Evolutionary conservation across 1,140 invertebrate species (phyloP).

Genomic region (Meloidogyne floridensis): DNA sequence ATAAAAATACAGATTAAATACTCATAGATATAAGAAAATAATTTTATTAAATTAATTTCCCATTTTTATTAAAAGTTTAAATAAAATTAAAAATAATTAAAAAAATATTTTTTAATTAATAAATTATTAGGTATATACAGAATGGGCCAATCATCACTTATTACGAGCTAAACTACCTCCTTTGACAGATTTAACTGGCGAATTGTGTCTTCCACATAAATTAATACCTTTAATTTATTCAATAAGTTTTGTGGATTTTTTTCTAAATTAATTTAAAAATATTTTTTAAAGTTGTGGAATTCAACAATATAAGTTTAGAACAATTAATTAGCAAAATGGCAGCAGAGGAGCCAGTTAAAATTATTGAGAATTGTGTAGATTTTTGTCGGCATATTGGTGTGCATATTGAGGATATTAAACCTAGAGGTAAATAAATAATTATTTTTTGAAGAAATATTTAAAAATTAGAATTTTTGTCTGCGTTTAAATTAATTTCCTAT

Average conservation of each 20-base stretch:
- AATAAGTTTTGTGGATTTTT: conserved; percentile 46
- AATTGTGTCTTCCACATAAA: conserved; percentile 46
- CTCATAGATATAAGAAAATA: too few relatives aligned
- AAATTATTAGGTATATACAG: conserved; percentile 50
- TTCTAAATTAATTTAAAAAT: conserved; percentile 7
- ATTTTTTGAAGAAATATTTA: too few relatives aligned
- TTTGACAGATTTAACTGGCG: conserved; percentile 48
- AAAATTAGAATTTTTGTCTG: too few relatives aligned
- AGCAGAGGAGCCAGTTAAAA: not conserved
- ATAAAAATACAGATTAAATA: too few relatives aligned
- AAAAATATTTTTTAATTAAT: not conserved
- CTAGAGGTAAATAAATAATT: not conserved
- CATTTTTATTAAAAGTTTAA: too few relatives aligned
- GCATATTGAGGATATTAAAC: not conserved
- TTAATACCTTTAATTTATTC: conserved; percentile 50
- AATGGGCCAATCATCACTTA: conserved; percentile 56
- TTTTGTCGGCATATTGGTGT: not conserved
- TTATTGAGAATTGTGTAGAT: not conserved
- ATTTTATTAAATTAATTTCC: too few relatives aligned
- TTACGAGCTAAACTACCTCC: conserved; percentile 32
- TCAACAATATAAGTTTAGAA: conserved; percentile 2
- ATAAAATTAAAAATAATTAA: not conserved
- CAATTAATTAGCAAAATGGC: not conserved
- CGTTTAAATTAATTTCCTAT: too few relatives aligned
- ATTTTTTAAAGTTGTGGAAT: not conserved